Evolutionary conservation across 2,113 vertebrate species (phyloP), one percentile per base, ranked within the genome.

Genomic region (Suricata suricatta): DNA sequence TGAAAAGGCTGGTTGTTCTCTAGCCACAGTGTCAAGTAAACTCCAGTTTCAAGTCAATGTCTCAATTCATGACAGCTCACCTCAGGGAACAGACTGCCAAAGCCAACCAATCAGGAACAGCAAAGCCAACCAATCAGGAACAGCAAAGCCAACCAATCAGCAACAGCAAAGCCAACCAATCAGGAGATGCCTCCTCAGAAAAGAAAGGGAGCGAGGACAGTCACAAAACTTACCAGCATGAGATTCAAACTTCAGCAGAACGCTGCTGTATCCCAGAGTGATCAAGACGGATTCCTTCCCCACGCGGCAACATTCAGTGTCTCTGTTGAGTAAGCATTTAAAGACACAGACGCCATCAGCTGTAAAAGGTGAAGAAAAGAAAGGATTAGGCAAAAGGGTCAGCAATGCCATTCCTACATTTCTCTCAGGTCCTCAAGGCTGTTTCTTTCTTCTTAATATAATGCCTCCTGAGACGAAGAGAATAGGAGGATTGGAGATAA

Each of bases 281-380:
- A 99, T 98, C 94, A 99, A 98, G 80, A 99, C 93, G 29, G 99
- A 99, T 89, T 99, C 99, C 95, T 97, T 98, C 76, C 99, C 99
- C 15, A 99, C 98, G 63, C 83, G 96, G 94, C 99, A 99, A 69
- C 98, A 98, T 93, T 99, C 99, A 5, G 97, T 99, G 82, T 99
- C 98, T 97, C 93, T 97, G 21, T 97, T 98, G 81, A 99, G 93
- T 3, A 98, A 96, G 54, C 99, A 98, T 94, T 99, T 99, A 92
- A 99, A 98, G 93, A 99, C 97, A 94, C 98, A 98, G 4, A 96
- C 81, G 10, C 98, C 98, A 97, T 99, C 98, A 97, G 94, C 99
- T 99, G 97, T 35, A 98, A 85, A 80, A 50, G 12, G 19, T 35
- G 16, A 87, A 57, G 54, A 57, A 92, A 90, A 80, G 44, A 96